These are phyloP conservation scores for Rhinolophus ferrumequinum DNA, from an alignment of 2,113 vertebrate species.

Conservation along the genomic window DNA sequence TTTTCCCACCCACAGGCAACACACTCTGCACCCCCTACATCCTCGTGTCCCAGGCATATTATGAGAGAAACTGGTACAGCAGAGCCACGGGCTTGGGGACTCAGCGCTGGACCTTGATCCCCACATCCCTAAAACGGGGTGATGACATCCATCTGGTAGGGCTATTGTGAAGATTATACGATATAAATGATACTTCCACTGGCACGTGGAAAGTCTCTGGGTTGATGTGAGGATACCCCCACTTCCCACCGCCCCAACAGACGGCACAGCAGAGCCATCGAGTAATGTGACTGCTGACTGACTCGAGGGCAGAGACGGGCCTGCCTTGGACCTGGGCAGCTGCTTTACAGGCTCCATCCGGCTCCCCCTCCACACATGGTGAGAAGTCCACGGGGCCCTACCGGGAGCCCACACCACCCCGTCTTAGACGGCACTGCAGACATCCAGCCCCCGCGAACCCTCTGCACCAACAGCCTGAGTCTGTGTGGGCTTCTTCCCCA, in stretches of 20 bases:
- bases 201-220: not conserved
- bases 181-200: no score
- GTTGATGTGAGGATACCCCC: not conserved
- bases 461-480: not conserved
- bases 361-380: not conserved
- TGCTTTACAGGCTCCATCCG: not conserved
- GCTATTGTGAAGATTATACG: not conserved
- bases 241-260: not conserved
- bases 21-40: not conserved
- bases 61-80: not conserved
- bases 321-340: not conserved
- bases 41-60: not conserved
- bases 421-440: not conserved
- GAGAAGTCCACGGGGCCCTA: not conserved
- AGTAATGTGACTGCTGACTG: not conserved
- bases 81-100: not conserved
- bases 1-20: not conserved
- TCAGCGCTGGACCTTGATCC: not conserved
- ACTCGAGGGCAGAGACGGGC: not conserved
- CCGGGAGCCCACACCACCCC: fast-evolving
- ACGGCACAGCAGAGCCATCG: fast-evolving
- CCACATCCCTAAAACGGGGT: not conserved
- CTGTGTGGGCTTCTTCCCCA: not conserved
- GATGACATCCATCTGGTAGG: not conserved
- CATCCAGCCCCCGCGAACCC: not conserved